Conservation (phyloP, 2,888 invertebrate genomes). For the Leucophenga maculata region DNA sequence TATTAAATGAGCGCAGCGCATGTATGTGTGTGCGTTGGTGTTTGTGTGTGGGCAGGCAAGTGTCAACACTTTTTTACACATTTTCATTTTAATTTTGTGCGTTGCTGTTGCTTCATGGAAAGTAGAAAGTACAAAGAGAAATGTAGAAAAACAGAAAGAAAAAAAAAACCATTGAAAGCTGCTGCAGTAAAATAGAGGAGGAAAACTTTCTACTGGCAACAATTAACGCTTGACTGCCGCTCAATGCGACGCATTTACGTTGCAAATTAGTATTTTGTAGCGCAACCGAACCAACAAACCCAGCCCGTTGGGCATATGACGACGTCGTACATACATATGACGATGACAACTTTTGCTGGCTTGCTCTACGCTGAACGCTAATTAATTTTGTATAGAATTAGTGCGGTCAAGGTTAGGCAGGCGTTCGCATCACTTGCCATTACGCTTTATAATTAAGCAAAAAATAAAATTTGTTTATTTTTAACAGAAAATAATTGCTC, state of each 20-base stretch:
- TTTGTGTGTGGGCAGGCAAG: conserved; percentile 14
- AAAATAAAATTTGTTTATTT: neutral
- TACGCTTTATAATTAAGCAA: neutral
- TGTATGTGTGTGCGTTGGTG: neutral
- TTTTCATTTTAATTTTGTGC: conserved; percentile 1
- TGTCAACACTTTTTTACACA: neutral
- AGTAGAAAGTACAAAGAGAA: neutral
- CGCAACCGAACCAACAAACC: neutral
- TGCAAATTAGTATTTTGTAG: conserved; percentile 44
- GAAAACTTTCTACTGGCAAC: neutral
- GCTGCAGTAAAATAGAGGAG: too few species aligned
- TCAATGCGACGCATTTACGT: conserved; percentile 43
- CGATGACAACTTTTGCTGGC: neutral
- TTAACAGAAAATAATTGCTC: too few species aligned
- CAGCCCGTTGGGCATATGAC: neutral
- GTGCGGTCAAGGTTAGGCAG: conserved; percentile 18
- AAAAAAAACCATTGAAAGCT: neutral
- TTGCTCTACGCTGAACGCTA: neutral
- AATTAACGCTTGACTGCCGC: conserved; percentile 51
- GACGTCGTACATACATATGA: neutral
- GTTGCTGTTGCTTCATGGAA: neutral
- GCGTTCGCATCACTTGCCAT: neutral
- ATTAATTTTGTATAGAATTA: conserved; percentile 20
- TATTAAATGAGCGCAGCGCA: neutral
- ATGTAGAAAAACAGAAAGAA: neutral